A percentile compares a stretch with the other conserved stretches of the same genome.
These are phyloP conservation scores for Leptinotarsa tumamoca DNA, from an alignment of 2,888 invertebrate genomes.

Conservation along the genomic window DNA sequence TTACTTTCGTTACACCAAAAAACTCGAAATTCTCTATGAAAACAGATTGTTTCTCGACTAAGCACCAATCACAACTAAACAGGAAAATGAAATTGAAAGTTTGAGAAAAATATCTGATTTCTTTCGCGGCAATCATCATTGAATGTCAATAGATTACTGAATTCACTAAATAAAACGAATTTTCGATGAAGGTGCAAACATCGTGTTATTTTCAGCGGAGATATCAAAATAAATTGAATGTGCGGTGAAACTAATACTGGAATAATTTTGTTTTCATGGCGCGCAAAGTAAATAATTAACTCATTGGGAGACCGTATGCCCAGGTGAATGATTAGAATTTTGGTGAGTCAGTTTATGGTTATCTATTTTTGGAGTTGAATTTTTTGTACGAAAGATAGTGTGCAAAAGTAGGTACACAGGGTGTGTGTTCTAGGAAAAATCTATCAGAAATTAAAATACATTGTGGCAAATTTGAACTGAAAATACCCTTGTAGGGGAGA, in stretches of 20 bases:
- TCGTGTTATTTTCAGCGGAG: constrained; percentile 5
- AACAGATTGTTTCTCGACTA: background rate
- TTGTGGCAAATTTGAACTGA: too few relatives aligned
- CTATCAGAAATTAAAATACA: too few relatives aligned
- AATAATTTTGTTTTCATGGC: constrained; percentile 10
- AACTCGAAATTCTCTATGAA: too few relatives aligned
- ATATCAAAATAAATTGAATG: constrained; percentile 20
- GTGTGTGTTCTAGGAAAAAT: background rate
- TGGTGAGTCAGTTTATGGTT: background rate
- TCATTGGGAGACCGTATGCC: constrained; percentile 5
- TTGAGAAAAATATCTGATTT: background rate
- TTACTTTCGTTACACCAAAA: background rate
- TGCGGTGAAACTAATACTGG: constrained; percentile 8
- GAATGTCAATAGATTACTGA: constrained; percentile 4
- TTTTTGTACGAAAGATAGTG: background rate
- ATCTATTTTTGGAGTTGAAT: background rate
- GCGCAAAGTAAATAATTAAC: constrained; percentile 7
- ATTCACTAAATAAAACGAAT: background rate
- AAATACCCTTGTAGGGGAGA: too few relatives aligned
- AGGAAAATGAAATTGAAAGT: background rate
- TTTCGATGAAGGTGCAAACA: constrained; percentile 4
- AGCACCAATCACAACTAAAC: background rate
- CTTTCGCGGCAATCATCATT: constrained; percentile 2
- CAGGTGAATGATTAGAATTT: constrained; percentile 11
- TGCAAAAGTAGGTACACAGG: background rate